A percentile compares a stretch with the other conserved stretches of the same genome.
These are phyloP conservation scores for Myiozetetes cayanensis DNA, from an alignment of 2,113 vertebrate genomes.

Conservation along the genomic window DNA sequence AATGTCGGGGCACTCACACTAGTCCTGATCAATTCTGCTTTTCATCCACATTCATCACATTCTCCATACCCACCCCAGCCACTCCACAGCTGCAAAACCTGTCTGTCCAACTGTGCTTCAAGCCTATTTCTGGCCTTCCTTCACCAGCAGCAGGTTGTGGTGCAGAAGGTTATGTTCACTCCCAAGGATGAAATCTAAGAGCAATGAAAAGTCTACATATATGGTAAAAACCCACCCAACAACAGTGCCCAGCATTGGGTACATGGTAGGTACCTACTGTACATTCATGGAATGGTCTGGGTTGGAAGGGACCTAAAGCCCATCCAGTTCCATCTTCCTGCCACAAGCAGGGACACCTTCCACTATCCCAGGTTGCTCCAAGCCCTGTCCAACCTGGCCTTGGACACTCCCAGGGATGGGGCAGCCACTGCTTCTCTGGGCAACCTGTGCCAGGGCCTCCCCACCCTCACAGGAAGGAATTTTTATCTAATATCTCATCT, in stretches of 20 bases:
- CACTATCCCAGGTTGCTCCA: accelerated
- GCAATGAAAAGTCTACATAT: not conserved
- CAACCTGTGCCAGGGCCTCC: accelerated
- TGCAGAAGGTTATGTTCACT: not conserved
- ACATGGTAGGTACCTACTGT: accelerated
- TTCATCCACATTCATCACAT: not conserved
- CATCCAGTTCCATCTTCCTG: not conserved
- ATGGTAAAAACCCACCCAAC: not conserved
- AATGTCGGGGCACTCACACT: not conserved
- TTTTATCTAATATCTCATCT: not conserved
- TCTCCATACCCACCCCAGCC: no score
- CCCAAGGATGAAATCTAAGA: not conserved
- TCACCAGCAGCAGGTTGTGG: not conserved
- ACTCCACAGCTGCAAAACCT: not conserved
- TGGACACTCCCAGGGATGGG: not conserved
- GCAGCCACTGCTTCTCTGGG: not conserved
- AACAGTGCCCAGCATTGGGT: not conserved
- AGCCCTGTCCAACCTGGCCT: accelerated
- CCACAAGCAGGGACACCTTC: not conserved
- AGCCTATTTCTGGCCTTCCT: not conserved
- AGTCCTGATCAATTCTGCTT: not conserved
- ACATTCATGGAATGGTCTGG: not conserved
- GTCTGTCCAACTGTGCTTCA: not conserved
- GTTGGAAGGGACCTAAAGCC: not conserved
- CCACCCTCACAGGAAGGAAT: not conserved